Percentiles rank a stretch among this genome's conserved stretches.
phyloP scores from a whole-genome alignment of 2,797 vertebrate species.

The Vultur gryphus region DNA sequence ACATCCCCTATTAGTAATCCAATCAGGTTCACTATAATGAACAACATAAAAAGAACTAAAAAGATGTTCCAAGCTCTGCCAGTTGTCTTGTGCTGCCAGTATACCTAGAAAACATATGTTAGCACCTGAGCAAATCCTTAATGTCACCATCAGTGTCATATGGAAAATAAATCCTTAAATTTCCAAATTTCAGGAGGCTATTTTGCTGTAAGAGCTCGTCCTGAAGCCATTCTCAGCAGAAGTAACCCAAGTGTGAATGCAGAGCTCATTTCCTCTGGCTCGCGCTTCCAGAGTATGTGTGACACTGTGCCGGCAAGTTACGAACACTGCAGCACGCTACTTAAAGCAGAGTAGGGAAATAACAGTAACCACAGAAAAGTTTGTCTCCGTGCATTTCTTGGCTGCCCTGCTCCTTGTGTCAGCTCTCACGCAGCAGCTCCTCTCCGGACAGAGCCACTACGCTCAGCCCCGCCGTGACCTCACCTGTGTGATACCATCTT shows the following conservation, averaged over 20 bases:
- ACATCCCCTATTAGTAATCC: neutral
- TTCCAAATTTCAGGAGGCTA: neutral
- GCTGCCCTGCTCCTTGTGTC: neutral
- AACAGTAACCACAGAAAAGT: neutral
- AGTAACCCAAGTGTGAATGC: neutral
- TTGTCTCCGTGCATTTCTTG: neutral
- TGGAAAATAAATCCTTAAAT: neutral
- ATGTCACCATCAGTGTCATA: neutral
- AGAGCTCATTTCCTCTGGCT: neutral
- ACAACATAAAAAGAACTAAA: neutral
- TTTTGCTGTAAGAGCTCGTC: neutral
- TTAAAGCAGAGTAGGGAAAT: neutral
- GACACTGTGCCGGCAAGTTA: neutral
- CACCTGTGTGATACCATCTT: neutral
- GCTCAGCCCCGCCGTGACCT: no score
- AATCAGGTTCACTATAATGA: neutral
- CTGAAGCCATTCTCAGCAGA: neutral
- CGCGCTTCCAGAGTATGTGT: neutral
- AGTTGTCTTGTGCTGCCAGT: neutral
- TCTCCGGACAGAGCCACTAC: neutral
- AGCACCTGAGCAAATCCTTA: neutral
- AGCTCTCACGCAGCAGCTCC: neutral
- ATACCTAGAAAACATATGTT: neutral
- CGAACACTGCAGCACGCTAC: neutral
- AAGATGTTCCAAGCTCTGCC: neutral